Evolutionary conservation across 2,797 vertebrate genomes (phyloP).

Genomic region (Premnoplex brunnescens): DNA sequence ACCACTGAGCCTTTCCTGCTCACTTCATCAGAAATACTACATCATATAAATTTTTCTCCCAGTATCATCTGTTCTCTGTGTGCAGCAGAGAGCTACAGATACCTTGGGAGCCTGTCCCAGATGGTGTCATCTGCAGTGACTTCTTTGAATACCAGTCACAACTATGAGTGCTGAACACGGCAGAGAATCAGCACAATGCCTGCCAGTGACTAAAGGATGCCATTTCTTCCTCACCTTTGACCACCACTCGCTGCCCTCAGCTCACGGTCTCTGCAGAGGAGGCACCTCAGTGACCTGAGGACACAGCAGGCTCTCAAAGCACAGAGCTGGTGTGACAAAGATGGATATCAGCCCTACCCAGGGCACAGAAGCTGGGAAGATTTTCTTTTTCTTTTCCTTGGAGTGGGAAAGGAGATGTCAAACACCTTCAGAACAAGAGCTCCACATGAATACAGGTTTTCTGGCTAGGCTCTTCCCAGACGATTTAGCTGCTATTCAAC

Average conservation of each 20-base stretch:
- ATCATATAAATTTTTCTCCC: neutral
- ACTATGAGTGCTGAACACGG: neutral
- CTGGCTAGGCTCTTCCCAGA: neutral
- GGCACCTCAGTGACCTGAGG: neutral
- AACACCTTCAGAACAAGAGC: neutral
- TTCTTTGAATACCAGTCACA: neutral
- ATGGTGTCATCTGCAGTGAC: neutral
- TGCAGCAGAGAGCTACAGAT: neutral
- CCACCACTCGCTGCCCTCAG: neutral
- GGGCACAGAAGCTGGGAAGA: accelerated
- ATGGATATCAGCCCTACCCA: neutral
- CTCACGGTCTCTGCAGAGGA: neutral
- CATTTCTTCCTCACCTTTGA: neutral
- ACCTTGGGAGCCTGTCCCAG: neutral
- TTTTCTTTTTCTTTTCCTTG: neutral
- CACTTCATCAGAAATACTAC: neutral
- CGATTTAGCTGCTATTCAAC: neutral
- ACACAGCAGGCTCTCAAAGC: neutral
- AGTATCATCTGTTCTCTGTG: neutral
- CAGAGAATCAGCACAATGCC: neutral
- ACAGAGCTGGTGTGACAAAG: accelerated
- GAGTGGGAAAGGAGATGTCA: neutral
- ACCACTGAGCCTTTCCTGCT: neutral
- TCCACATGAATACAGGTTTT: neutral
- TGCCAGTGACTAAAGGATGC: neutral